Percentiles rank a stretch among this genome's conserved stretches.
phyloP scores from a whole-genome alignment of 2,113 vertebrate genomes.

The Entelurus aequoreus region DNA sequence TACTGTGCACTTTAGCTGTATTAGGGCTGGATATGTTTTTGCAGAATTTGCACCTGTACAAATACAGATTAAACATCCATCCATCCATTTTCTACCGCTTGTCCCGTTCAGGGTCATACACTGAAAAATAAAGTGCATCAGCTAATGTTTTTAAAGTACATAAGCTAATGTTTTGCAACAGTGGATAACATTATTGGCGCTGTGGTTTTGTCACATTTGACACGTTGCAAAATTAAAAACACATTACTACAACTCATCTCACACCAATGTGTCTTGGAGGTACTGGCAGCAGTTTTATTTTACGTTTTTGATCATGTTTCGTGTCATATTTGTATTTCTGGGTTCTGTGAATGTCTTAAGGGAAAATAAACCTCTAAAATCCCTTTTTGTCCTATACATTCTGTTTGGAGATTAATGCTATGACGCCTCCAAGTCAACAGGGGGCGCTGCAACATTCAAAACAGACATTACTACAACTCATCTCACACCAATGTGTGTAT shows the following conservation, averaged over 20 bases:
- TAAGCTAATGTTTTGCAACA: background rate
- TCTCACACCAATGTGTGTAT: background rate
- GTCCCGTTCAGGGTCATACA: too few species aligned
- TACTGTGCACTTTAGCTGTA: conserved; percentile 47
- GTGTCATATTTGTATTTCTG: background rate
- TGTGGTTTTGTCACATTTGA: background rate
- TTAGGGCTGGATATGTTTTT: conserved; percentile 9
- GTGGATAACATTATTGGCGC: background rate
- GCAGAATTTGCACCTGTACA: background rate
- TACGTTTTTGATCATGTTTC: background rate
- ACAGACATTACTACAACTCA: background rate
- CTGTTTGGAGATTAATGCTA: background rate
- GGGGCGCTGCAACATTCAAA: conserved; percentile 2
- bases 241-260: background rate
- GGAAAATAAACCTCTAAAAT: conserved; percentile 7
- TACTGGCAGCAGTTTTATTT: too few species aligned
- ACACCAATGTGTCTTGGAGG: too few species aligned
- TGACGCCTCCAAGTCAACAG: too few species aligned
- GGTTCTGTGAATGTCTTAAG: background rate
- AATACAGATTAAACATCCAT: too few species aligned
- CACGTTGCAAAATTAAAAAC: conserved; percentile 7
- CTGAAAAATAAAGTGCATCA: too few species aligned
- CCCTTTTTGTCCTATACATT: background rate
- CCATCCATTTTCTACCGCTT: too few species aligned
- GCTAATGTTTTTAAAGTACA: background rate